A percentile compares a stretch with the other conserved stretches of the same genome.
Evolutionary conservation across 2,797 vertebrate genomes (phyloP).

Genomic region (Paedocypris micromegethes): DNA sequence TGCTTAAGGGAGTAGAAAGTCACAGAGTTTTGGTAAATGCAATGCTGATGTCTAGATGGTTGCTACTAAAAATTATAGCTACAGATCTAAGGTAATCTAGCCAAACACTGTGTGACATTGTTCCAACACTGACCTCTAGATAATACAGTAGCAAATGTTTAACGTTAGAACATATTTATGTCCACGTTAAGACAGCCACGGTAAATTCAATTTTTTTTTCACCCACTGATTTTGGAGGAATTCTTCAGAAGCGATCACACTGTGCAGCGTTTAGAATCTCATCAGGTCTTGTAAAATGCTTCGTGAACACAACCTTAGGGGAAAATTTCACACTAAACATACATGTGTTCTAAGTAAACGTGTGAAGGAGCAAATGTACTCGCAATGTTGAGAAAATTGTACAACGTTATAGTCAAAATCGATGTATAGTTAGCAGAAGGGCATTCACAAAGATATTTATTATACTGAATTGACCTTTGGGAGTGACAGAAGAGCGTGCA

Average conservation of each 20-base stretch:
- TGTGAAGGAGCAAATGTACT: conserved; percentile 1
- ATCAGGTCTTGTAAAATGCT: background rate
- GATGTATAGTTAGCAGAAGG: conserved; percentile 6
- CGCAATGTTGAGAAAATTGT: conserved; percentile 14
- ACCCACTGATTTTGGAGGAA: background rate
- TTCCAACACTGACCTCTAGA: background rate
- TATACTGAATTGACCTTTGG: conserved; percentile 26
- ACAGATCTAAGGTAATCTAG: too few species aligned
- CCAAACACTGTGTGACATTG: background rate
- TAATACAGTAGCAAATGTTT: background rate
- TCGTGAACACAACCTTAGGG: background rate
- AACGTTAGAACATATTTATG: too few species aligned
- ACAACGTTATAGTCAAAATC: conserved; percentile 2
- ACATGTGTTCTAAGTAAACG: conserved; percentile 11
- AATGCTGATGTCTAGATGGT: too few species aligned
- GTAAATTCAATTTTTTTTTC: too few species aligned
- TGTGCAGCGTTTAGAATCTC: background rate
- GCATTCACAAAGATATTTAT: conserved; percentile 5
- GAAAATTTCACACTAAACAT: background rate
- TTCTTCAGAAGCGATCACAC: background rate
- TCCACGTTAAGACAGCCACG: too few species aligned
- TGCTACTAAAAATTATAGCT: too few species aligned
- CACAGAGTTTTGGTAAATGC: background rate
- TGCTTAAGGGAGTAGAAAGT: background rate
- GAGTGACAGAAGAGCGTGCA: conserved; percentile 11